phyloP scores from a whole-genome alignment of 2,113 vertebrate species.

The Nicator chloris region DNA sequence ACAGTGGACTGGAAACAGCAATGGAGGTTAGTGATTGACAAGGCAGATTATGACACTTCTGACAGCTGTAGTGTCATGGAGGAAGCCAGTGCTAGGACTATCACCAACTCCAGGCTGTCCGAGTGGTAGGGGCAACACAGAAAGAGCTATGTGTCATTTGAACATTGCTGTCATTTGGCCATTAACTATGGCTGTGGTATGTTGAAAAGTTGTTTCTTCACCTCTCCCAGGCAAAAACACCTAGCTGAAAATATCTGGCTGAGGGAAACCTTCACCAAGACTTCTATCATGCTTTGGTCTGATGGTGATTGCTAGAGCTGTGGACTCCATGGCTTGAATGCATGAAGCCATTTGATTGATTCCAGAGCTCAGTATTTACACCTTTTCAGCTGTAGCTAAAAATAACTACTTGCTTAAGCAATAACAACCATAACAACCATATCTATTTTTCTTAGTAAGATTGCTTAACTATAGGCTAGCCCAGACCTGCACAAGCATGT shows the following conservation, averaged over 20 bases:
- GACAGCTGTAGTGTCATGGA: background rate
- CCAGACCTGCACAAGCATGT: background rate
- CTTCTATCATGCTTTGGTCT: background rate
- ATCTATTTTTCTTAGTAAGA: background rate
- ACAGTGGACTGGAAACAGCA: background rate
- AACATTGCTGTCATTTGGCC: background rate
- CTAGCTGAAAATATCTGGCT: background rate
- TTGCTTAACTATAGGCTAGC: background rate
- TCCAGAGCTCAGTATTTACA: background rate
- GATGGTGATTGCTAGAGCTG: background rate
- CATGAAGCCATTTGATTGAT: background rate
- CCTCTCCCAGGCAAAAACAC: background rate
- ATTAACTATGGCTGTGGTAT: background rate
- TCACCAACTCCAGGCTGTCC: background rate
- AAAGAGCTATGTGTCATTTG: background rate
- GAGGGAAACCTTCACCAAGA: background rate
- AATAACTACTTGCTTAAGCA: background rate
- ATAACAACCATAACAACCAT: background rate
- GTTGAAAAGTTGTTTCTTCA: background rate
- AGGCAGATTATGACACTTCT: background rate
- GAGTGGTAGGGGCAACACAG: background rate
- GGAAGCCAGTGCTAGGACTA: background rate
- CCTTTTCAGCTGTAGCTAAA: background rate
- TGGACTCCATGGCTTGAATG: background rate
- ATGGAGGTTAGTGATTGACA: rapidly evolving